phyloP scores from a whole-genome alignment of 2,888 invertebrate species.

The Odontomyia ornata region DNA sequence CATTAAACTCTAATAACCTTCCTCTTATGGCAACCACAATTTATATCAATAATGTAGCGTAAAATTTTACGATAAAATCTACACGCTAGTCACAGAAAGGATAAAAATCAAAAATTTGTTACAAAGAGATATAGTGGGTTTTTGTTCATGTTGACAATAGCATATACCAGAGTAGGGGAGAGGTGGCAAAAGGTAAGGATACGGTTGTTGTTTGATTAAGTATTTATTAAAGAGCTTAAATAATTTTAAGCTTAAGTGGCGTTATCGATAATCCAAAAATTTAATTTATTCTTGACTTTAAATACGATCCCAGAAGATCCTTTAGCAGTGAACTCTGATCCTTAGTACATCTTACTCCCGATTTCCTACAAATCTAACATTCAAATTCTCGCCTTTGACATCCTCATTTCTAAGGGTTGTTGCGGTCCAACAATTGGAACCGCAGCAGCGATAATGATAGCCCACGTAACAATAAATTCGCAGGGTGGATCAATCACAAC shows the following conservation, averaged over 20 bases:
- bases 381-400: background rate
- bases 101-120: background rate
- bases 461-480: constrained; percentile 45
- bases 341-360: background rate
- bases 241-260: too few relatives aligned
- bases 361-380: background rate
- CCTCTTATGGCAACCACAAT: constrained; percentile 13
- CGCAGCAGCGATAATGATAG: constrained; percentile 61
- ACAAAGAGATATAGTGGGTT: background rate
- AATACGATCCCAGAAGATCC: too few relatives aligned
- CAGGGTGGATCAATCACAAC: constrained; percentile 46
- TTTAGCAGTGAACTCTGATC: too few relatives aligned
- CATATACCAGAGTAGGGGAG: background rate
- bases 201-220: background rate
- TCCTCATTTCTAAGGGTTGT: background rate
- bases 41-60: background rate
- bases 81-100: background rate
- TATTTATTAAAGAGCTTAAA: too few relatives aligned
- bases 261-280: too few relatives aligned
- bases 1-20: constrained; percentile 8
- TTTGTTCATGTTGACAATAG: background rate
- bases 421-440: constrained; percentile 52
- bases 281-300: too few relatives aligned
- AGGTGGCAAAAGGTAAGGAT: background rate
- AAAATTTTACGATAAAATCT: background rate